phyloP scores from a whole-genome alignment of 2,113 vertebrate genomes.

The Thryonomys swinderianus region DNA sequence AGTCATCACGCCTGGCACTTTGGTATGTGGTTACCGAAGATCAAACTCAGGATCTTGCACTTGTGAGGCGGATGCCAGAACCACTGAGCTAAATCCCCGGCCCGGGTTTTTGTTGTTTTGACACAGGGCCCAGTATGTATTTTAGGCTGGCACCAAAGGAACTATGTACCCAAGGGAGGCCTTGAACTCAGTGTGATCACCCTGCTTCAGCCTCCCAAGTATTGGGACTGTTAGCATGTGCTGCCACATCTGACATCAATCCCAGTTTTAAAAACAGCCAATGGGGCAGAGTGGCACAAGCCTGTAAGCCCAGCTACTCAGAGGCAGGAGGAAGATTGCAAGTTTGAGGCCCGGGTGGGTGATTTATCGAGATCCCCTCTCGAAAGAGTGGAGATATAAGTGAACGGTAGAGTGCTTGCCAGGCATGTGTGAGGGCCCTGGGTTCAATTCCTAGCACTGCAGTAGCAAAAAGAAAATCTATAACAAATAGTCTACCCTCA shows the following conservation, averaged over 20 bases:
- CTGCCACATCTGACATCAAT: not conserved
- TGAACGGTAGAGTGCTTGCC: not conserved
- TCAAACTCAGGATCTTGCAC: too few relatives aligned
- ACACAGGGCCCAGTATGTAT: too few relatives aligned
- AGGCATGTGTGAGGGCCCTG: not conserved
- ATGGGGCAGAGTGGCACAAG: not conserved
- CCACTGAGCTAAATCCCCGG: too few relatives aligned
- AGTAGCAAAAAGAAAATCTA: conserved; percentile 19
- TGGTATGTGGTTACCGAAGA: too few relatives aligned
- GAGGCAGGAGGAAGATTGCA: not conserved
- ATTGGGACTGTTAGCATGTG: not conserved
- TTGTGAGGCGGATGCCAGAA: too few relatives aligned
- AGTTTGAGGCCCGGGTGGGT: not conserved
- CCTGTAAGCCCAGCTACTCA: not conserved
- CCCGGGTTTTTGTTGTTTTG: too few relatives aligned
- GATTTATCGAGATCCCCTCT: not conserved
- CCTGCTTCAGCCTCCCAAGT: not conserved
- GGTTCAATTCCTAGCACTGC: not conserved
- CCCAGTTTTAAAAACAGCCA: not conserved
- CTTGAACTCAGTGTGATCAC: too few relatives aligned
- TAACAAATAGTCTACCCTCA: conserved; percentile 22
- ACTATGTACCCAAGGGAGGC: too few relatives aligned
- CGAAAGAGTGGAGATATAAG: not conserved
- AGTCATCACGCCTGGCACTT: too few relatives aligned
- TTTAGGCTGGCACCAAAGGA: too few relatives aligned